These are phyloP conservation scores for Apotomis betuletana DNA, from an alignment of 2,888 invertebrate genomes.

Conservation along the genomic window DNA sequence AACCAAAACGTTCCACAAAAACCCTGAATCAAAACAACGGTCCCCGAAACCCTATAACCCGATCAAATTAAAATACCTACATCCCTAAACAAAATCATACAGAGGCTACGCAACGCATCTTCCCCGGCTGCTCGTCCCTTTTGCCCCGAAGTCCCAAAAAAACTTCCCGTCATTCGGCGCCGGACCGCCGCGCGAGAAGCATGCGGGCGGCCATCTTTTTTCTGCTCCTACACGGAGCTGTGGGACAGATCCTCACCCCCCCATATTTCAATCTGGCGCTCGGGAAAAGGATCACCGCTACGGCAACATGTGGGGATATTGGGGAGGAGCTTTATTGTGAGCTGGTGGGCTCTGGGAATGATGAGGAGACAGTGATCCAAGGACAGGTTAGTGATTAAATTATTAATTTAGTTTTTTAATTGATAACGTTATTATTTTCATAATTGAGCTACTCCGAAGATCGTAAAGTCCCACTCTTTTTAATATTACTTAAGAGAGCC, in stretches of 20 bases:
- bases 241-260: slow-evolving; percentile 89
- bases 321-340: slow-evolving; percentile 97
- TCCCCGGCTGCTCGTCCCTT: not conserved
- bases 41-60: not conserved
- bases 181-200: slow-evolving; percentile 70
- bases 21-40: too few species aligned
- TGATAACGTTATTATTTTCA: too few species aligned
- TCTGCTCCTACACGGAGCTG: slow-evolving; percentile 56
- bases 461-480: too few species aligned
- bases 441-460: too few species aligned
- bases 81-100: too few species aligned
- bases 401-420: too few species aligned
- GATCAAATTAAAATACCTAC: too few species aligned
- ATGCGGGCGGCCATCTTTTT: slow-evolving; percentile 63
- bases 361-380: slow-evolving; percentile 91
- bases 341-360: slow-evolving; percentile 95
- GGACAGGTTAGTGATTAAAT: slow-evolving; percentile 88
- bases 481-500: too few species aligned
- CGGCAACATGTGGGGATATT: slow-evolving; percentile 96
- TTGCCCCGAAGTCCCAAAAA: not conserved
- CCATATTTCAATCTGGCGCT: slow-evolving; percentile 98
- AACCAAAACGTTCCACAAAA: too few species aligned
- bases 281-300: slow-evolving; percentile 94
- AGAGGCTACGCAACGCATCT: too few species aligned
- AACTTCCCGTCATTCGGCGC: slow-evolving; percentile 63